Base-by-base conservation (phyloP, 2,888 invertebrate genomes). In the Drosophila prolongata region DNA sequence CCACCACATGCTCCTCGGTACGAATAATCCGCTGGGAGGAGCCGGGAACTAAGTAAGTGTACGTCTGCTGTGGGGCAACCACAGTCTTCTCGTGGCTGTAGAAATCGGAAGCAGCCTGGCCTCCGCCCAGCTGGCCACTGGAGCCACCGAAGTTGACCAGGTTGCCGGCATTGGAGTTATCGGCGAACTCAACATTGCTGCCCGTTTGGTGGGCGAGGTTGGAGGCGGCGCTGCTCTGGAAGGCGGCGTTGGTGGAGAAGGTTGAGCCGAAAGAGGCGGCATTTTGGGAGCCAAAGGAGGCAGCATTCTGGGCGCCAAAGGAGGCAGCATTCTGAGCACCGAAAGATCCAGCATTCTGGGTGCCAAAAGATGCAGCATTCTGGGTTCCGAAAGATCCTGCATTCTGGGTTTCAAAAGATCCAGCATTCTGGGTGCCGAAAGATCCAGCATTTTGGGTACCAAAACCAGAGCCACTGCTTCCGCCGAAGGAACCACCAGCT, bases 11-110 rank as follows among this genome's bases (percentile, higher is more conserved):
- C 62, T 90, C 89, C 56, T 83, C 77, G 42, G 90, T 91, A 34
- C 81, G 89, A 14, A 88, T 71, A 38, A 85, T 90, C n/a, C 87
- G 83, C 69, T 91, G 86, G 0, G 91, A 78, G 27, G 84, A 84
- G 38, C 79, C 83, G 59, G 90, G 83, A 14, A 77, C 67, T 0
- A 80, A 65, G 56, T 81, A 77, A 8, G 30, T 2, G 2, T 78
- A 66, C 2, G 88, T 61, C 59, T 84, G 89, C 30, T 78, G 78
- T 6, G 82, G 82, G 8, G 74, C 68, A 40, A 8, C 14, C 0
- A 84, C 66, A 5, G 77, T 64, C n/a, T 79, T 60, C 46, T 88
- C 83, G 2, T 77, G 80, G 9, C 87, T 89, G 61, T 81, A 44
- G 27, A 85, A 89, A 64, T 89, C 1, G 19, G 53, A 6, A 0